A percentile compares a stretch with the other conserved stretches of the same genome.
Evolutionary conservation across 1,140 invertebrate genomes (phyloP).

Genomic region (Lepidurus couesii): DNA sequence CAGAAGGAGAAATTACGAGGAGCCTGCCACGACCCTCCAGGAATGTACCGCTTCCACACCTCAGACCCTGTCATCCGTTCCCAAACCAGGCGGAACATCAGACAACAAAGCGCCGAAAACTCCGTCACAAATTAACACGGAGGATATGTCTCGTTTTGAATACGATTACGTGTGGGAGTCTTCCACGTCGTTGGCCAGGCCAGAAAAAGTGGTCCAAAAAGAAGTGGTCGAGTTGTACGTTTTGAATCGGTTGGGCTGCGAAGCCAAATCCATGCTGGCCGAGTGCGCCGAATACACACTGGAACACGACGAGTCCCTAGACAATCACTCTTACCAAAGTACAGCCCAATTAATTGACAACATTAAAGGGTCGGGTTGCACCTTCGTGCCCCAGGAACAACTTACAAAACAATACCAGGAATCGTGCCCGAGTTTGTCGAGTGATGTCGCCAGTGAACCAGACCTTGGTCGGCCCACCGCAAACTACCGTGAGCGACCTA

Average conservation of each 20-base stretch:
- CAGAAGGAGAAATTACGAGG: neutral
- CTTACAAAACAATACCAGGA: conserved; percentile 39
- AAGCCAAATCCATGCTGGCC: conserved; percentile 36
- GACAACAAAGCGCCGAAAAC: neutral
- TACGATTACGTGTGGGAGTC: conserved; percentile 27
- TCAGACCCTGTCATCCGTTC: neutral
- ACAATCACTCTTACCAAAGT: conserved; percentile 38
- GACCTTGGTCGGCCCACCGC: neutral
- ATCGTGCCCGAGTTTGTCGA: conserved; percentile 33
- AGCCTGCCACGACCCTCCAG: neutral
- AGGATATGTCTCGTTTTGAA: conserved; percentile 17
- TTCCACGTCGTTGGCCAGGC: conserved; percentile 33
- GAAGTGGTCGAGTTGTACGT: conserved; percentile 15
- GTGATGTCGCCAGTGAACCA: conserved; percentile 40
- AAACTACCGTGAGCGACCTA: neutral
- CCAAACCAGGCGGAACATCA: neutral
- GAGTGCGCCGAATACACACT: conserved; percentile 45
- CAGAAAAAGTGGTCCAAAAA: conserved; percentile 33
- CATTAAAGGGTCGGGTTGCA: conserved; percentile 27
- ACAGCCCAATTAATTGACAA: conserved; percentile 37
- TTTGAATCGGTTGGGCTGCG: neutral
- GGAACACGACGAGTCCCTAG: conserved; percentile 41
- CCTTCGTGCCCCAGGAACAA: conserved; percentile 42
- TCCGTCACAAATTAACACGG: conserved; percentile 18
- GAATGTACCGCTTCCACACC: neutral